Evolutionary conservation across 1,140 invertebrate genomes (phyloP), one percentile per base, ranked within the genome.

Genomic region (Drosophila sproati): DNA sequence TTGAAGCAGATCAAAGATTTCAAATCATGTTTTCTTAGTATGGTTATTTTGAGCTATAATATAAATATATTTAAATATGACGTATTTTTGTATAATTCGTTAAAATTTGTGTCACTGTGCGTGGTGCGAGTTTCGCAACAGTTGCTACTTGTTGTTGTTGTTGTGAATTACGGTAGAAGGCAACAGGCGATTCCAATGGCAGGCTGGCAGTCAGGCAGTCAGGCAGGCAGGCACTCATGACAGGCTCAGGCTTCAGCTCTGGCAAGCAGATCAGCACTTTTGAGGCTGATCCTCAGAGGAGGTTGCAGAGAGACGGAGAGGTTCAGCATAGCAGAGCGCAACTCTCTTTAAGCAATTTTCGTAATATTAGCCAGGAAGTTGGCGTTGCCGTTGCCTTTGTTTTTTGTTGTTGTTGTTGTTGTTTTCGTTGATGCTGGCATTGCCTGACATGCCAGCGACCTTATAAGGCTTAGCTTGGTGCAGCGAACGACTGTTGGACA

Each of bases 301-400:
- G 51, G 41, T n/a, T 2, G 20, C 20, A 34, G 0, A 34, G 34
- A 4, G 37, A 7, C 37, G 37, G 5, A 34, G 34, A 34, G 34
- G 3, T 34, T 20, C 20, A 20, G 20, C 20, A 20, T 4, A 34
- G 37, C 48, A 70, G 32, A 68, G 61, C 59, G 59, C 34, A 62
- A 32, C 59, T 69, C 68, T 64, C 61, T 59, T 72, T 85, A 89
- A 89, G 85, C 85, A 89, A 89, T 89, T 89, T 89, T 89, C 85
- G 85, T 89, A 89, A 89, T 89, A 89, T 89, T 89, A 85, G 85
- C 85, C 85, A 89, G 85, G 86, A 89, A 89, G 85, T 89, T 73
- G 80, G 72, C 51, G 28, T 37, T 55, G 66, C 54, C 54, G 20
- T 56, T 57, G 64, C 32, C 43, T 10, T 60, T 50, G 45, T 10